These are phyloP conservation scores for Glomeris maerens DNA, from an alignment of 1,140 invertebrate genomes.

Conservation along the genomic window DNA sequence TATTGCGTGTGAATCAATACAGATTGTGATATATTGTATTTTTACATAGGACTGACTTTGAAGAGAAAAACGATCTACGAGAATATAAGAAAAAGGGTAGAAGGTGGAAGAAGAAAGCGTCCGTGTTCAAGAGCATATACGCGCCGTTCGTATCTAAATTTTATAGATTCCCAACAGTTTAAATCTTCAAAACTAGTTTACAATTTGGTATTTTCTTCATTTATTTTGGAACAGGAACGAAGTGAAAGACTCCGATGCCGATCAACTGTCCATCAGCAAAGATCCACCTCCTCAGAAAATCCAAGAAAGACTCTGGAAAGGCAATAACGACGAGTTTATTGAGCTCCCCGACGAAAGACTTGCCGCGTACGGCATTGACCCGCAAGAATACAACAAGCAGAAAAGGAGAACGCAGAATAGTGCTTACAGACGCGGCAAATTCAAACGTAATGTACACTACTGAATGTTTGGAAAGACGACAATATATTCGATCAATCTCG, in stretches of 20 bases:
- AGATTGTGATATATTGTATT: not conserved
- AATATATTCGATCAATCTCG: constrained; percentile 44
- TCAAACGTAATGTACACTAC: constrained; percentile 6
- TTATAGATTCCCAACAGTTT: too few relatives aligned
- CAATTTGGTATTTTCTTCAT: constrained; percentile 14
- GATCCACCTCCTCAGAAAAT: constrained; percentile 6
- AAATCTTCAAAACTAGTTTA: constrained; percentile 4
- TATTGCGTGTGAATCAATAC: not conserved
- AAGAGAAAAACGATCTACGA: constrained; percentile 64
- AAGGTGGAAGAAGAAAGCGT: constrained; percentile 58
- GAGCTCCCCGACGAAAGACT: constrained; percentile 48
- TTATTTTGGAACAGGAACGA: constrained; percentile 14
- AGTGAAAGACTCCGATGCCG: constrained; percentile 22
- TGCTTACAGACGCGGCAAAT: too few relatives aligned
- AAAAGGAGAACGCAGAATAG: too few relatives aligned
- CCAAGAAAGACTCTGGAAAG: constrained; percentile 9
- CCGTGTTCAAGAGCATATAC: constrained; percentile 71
- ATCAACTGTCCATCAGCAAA: not conserved
- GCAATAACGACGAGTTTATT: constrained; percentile 3
- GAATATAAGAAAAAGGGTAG: constrained; percentile 56
- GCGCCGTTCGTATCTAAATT: constrained; percentile 28
- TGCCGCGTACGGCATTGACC: constrained; percentile 78
- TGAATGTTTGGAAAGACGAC: not conserved
- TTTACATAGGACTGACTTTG: constrained; percentile 44
- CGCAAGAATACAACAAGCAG: constrained; percentile 67